Percentiles rank a stretch among this genome's conserved stretches.
Evolutionary conservation across 2,888 invertebrate species (phyloP).

Genomic region (Epistrophella euchroma): DNA sequence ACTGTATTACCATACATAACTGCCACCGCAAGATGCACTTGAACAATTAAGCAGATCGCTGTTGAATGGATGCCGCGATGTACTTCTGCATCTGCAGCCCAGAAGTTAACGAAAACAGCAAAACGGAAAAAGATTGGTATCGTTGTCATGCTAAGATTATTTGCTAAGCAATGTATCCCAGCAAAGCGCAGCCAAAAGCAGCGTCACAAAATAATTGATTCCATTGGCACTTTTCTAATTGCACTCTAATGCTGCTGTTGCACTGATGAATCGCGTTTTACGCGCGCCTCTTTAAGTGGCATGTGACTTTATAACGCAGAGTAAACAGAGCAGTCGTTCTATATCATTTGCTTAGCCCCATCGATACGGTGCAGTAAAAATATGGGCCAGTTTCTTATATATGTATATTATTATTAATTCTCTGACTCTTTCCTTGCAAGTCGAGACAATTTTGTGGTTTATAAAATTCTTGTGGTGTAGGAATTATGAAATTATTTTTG

Average conservation of each 20-base stretch:
- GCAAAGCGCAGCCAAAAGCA: constrained; percentile 37
- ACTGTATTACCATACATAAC: constrained; percentile 60
- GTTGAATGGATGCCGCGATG: constrained; percentile 46
- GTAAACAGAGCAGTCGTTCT: constrained; percentile 30
- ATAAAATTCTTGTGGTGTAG: constrained; percentile 54
- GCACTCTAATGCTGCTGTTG: constrained; percentile 61
- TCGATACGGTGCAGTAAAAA: constrained; percentile 42
- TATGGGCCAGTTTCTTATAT: background rate
- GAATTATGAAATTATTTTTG: constrained; percentile 56
- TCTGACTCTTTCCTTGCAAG: constrained; percentile 2
- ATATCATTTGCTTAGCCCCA: constrained; percentile 28
- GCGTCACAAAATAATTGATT: constrained; percentile 71
- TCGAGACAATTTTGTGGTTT: constrained; percentile 49
- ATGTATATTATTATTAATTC: constrained; percentile 17
- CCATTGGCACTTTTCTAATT: constrained; percentile 76
- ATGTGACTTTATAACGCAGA: constrained; percentile 61
- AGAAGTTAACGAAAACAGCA: constrained; percentile 20
- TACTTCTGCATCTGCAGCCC: constrained; percentile 31
- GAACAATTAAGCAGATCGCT: constrained; percentile 63
- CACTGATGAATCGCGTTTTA: constrained; percentile 25
- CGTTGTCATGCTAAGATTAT: constrained; percentile 66
- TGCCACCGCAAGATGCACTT: constrained; percentile 66
- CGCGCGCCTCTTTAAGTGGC: constrained; percentile 47
- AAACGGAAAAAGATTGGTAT: constrained; percentile 66
- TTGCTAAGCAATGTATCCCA: constrained; percentile 45